Conservation (phyloP, 2,888 invertebrate species). For the Macrophya alboannulata region DNA sequence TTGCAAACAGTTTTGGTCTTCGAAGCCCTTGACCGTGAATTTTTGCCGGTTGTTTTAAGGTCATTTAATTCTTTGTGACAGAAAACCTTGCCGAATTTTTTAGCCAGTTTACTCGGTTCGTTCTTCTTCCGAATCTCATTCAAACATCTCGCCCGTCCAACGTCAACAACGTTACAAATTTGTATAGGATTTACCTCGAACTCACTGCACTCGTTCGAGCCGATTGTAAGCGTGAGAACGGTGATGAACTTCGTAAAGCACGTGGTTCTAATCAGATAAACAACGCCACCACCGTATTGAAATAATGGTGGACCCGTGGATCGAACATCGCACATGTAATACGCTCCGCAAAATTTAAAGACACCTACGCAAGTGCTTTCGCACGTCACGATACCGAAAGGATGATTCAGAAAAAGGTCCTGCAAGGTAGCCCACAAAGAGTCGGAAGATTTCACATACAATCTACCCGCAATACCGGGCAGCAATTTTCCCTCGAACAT, state of each 20-base stretch:
- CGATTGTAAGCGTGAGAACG: conserved; percentile 69
- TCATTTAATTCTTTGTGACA: conserved; percentile 65
- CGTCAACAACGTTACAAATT: conserved; percentile 69
- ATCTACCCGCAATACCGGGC: conserved; percentile 66
- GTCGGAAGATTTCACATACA: conserved; percentile 64
- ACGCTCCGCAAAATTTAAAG: conserved; percentile 73
- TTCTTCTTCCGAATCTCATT: background rate
- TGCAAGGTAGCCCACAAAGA: conserved; percentile 70
- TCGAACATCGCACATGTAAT: conserved; percentile 73
- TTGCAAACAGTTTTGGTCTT: conserved; percentile 62
- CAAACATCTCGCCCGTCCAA: conserved; percentile 56
- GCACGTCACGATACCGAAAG: conserved; percentile 72
- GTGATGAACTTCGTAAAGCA: conserved; percentile 70
- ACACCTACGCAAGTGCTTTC: conserved; percentile 71
- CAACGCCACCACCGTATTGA: conserved; percentile 68
- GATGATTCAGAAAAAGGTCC: conserved; percentile 68
- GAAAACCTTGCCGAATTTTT: conserved; percentile 41
- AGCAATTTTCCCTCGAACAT: conserved; percentile 69
- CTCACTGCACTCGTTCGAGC: conserved; percentile 70
- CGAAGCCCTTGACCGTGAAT: conserved; percentile 61
- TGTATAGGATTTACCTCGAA: conserved; percentile 71
- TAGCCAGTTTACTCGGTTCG: conserved; percentile 10
- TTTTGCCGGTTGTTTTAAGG: conserved; percentile 60
- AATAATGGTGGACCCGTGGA: conserved; percentile 74
- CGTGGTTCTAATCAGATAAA: conserved; percentile 71